phyloP scores from a whole-genome alignment of 2,113 vertebrate species.

The Emydocephalus ijimae region DNA sequence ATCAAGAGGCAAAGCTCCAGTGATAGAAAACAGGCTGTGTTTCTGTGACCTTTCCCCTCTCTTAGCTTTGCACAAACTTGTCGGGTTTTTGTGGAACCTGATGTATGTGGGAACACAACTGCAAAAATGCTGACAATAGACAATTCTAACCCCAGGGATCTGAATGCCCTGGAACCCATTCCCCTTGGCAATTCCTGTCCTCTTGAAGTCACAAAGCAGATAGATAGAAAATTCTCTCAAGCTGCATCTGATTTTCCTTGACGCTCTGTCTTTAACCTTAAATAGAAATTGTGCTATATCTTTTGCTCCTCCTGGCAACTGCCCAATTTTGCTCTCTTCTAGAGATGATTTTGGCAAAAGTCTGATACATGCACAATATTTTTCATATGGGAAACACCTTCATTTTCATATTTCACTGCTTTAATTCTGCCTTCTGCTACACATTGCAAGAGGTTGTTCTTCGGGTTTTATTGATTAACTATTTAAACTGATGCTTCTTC shows the following conservation, averaged over 20 bases:
- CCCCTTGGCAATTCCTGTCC: not conserved
- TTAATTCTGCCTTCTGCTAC: not conserved
- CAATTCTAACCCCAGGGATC: not conserved
- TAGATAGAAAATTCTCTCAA: not conserved
- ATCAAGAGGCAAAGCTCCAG: not conserved
- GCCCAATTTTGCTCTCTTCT: not conserved
- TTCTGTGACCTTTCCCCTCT: not conserved
- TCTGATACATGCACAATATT: no score
- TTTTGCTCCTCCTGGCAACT: not conserved
- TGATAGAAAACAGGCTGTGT: not conserved
- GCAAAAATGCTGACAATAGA: not conserved
- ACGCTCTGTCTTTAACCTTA: not conserved
- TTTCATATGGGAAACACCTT: not conserved
- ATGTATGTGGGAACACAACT: not conserved
- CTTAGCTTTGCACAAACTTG: not conserved
- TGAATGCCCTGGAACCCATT: not conserved
- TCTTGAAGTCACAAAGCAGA: not conserved
- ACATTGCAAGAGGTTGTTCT: not conserved
- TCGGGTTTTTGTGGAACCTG: not conserved
- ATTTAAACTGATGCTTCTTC: not conserved
- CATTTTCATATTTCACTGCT: not conserved
- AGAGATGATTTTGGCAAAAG: not conserved
- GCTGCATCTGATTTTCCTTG: not conserved
- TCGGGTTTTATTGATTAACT: not conserved
- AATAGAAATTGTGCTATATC: not conserved